Evolutionary conservation across 2,888 invertebrate genomes (phyloP), one percentile per base, ranked within the genome.

Genomic region (Bellardia pandia): DNA sequence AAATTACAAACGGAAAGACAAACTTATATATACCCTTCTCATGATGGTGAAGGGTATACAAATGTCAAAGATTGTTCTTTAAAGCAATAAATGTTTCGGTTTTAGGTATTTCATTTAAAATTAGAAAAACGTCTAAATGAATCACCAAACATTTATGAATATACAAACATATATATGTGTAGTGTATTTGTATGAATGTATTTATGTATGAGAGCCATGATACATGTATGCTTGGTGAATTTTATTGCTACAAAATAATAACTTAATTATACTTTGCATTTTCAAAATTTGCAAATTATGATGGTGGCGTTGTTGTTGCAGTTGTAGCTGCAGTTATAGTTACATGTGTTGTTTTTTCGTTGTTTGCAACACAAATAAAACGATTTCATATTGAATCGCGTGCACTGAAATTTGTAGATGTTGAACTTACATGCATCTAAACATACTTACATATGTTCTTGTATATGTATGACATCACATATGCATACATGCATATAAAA

Each of bases 211-310:
- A 72, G 16, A 56, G 42, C 45, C 37, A 76, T 78, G 74, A 77
- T 78, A 78, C 69, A 78, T 60, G 74, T 88, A 66, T 71, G 85
- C 64, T 81, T 77, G 81, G 62, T 78, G 78, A 88, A 85, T 89
- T 77, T 86, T 87, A 86, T 86, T 86, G 88, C 89, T 87, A 85
- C 85, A 89, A 85, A 86, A 88, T 89, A 89, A 90, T 90, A 89
- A 90, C 89, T 89, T 89, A 90, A 90, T 90, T 89, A 89, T 89
- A 88, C 84, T 89, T 87, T 82, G 77, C 83, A 88, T 86, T 88
- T 88, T 74, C 48, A 68, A 72, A 86, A 82, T 86, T 82, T 88
- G 81, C 85, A 86, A 87, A 83, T 79, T 86, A 83, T 75, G 85
- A 56, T 68, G 78, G 51, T 60, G 60, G 48, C 62, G 56, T 30